Evolutionary conservation across 2,113 vertebrate genomes (phyloP), one percentile per base, ranked within the genome.

Genomic region (Speoplatyrhinus poulsoni): DNA sequence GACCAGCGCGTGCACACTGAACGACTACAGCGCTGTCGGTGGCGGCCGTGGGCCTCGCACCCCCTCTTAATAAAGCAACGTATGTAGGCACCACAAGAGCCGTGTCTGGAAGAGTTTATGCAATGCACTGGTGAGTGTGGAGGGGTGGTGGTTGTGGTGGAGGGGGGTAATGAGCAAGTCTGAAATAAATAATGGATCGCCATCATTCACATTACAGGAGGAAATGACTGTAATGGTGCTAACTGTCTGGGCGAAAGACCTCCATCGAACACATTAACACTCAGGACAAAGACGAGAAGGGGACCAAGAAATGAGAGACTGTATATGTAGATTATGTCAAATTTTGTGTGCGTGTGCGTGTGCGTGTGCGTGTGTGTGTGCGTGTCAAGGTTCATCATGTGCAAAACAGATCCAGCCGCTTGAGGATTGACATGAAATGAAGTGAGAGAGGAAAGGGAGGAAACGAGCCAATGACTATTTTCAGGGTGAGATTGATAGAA

Each of bases 161-260:
- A 2, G 73, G 57, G 61, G 65, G 63, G 69, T 86, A 91, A 91
- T 88, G 87, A 91, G 84, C 73, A 86, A 85, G 85, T 89, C 86
- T 87, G 84, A 88, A 87, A 92, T 91, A 92, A 92, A 92, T 92
- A 93, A 92, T 92, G 89, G 88, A 92, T 89, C 60, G 73, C 87
- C 85, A 86, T 88, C 87, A 89, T 90, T 90, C 88, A 90, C 86
- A 91, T 91, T 92, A 91, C 68, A 41, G 82, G 86, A 92, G 92
- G 92, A 93, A 92, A 92, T 92, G 85, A 92, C 87, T 88, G 81
- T 92, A 93, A 92, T 92, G 87, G 87, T 82, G 82, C 85, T 81
- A 76, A 82, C 79, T 65, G 76, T 81, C 69, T 73, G 85, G 85
- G 85, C 85, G 88, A 91, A 82, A 91, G 88, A 90, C 82, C 86